phyloP scores from a whole-genome alignment of 2,888 invertebrate genomes.

The Eristalis pertinax region DNA sequence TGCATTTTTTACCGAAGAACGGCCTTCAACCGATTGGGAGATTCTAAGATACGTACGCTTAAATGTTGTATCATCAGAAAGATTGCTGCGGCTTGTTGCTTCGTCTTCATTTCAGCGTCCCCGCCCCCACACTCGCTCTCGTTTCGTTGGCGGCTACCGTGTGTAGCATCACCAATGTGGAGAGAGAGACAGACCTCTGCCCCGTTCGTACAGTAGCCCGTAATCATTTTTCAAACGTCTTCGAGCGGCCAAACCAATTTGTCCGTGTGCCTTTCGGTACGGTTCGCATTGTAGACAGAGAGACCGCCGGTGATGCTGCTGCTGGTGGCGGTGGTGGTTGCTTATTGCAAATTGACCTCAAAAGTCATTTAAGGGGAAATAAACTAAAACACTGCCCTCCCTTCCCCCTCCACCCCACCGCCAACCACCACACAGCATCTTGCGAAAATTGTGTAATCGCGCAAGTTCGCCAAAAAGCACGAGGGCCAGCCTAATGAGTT shows the following conservation, averaged over 20 bases:
- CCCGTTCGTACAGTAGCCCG: constrained; percentile 62
- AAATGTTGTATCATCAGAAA: constrained; percentile 69
- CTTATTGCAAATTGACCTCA: constrained; percentile 72
- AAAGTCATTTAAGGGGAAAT: constrained; percentile 70
- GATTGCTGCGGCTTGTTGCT: constrained; percentile 44
- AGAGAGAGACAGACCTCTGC: neutral
- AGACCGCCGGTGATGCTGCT: neutral
- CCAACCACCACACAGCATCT: neutral
- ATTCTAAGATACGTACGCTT: constrained; percentile 69
- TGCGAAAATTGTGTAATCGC: constrained; percentile 66
- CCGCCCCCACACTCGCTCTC: constrained; percentile 17
- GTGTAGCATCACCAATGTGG: constrained; percentile 43
- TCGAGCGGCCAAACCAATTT: constrained; percentile 68
- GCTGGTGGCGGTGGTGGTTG: constrained; percentile 34
- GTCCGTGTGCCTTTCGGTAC: constrained; percentile 64
- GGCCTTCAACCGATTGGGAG: constrained; percentile 67
- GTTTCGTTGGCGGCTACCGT: constrained; percentile 25
- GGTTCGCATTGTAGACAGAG: constrained; percentile 47
- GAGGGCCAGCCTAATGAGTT: constrained; percentile 24
- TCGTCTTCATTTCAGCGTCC: constrained; percentile 44
- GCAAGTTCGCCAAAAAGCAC: constrained; percentile 69
- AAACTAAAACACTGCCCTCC: constrained; percentile 23
- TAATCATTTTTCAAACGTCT: constrained; percentile 72
- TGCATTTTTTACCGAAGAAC: constrained; percentile 50
- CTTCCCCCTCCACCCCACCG: constrained; percentile 1